Evolutionary conservation across 2,888 invertebrate genomes (phyloP), one percentile per base, ranked within the genome.

Genomic region (Argynnis bischoffii): DNA sequence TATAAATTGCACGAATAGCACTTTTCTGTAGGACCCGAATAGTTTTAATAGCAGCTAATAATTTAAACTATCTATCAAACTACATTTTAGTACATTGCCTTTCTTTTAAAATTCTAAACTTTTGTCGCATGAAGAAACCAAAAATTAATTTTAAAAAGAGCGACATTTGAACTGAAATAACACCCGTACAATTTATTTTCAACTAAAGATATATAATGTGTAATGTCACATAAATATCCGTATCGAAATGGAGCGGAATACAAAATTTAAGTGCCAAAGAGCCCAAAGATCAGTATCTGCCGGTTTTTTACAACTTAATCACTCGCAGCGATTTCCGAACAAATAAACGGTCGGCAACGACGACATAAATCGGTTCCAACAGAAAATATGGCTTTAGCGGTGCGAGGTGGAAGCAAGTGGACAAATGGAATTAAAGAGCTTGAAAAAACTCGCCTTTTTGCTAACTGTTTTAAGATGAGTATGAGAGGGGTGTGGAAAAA

Each of bases 271-370:
- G 56, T 46, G 46, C 46, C 56, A 21, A 6, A 46, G 56, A 57
- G 56, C n/a, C 57, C 57, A 57, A 26, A 54, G 21, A 21, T 54
- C 26, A 21, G 26, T 70, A 71, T 73, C 72, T 69, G 63, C 71
- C 73, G 72, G 71, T 75, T 75, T 77, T 74, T 75, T 73, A 77
- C 76, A 71, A 72, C 74, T 78, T 77, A 81, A 82, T 81, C 79
- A 78, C 76, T 77, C 72, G 78, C 73, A 74, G 73, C 66, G 71
- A 67, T 75, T 69, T 72, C 75, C 70, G 72, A 71, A 79, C 76
- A 78, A 80, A 83, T 80, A 79, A 78, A 81, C 76, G 80, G 74
- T 76, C 72, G 76, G 72, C 70, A 77, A 76, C 74, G 76, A 74
- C 74, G 78, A 79, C 79, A 78, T 77, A 80, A 79, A 80, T 80